Percentiles rank a stretch among this genome's conserved stretches.
These are phyloP conservation scores for Plutomurus gul DNA, from an alignment of 1,140 invertebrate genomes.

Conservation along the genomic window DNA sequence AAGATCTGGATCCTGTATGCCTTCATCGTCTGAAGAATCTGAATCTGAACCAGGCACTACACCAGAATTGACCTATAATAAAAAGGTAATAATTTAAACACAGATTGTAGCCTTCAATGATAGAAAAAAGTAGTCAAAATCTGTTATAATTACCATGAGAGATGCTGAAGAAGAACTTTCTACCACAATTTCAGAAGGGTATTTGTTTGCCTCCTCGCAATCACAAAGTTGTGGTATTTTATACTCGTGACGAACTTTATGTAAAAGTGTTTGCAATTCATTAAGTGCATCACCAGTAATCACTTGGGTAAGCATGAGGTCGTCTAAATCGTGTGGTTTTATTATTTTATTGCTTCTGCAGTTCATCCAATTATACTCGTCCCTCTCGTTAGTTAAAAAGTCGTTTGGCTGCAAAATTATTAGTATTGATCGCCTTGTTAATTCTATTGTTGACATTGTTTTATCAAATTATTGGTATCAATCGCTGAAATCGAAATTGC, in stretches of 20 bases:
- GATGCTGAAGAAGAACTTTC: too few relatives aligned
- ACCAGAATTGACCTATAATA: neutral
- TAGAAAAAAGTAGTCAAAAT: too few relatives aligned
- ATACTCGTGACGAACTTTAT: constrained; percentile 77
- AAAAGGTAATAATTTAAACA: neutral
- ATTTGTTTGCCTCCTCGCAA: constrained; percentile 62
- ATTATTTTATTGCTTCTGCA: constrained; percentile 69
- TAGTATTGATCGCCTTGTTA: too few relatives aligned
- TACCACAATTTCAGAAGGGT: neutral
- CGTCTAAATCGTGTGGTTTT: constrained; percentile 79
- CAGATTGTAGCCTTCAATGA: too few relatives aligned
- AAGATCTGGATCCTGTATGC: neutral
- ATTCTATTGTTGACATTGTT: too few relatives aligned
- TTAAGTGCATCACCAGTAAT: constrained; percentile 85
- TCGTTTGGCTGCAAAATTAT: neutral
- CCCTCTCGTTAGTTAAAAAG: constrained; percentile 50
- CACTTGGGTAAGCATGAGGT: constrained; percentile 92
- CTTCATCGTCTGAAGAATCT: neutral
- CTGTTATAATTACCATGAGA: too few relatives aligned
- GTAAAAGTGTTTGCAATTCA: constrained; percentile 74
- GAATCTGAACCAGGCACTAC: neutral
- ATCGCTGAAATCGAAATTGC: too few relatives aligned
- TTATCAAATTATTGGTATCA: too few relatives aligned
- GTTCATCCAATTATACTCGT: constrained; percentile 80
- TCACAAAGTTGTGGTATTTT: constrained; percentile 77